Conservation (phyloP, 2,797 vertebrate genomes). For the Oreochromis mossambicus region DNA sequence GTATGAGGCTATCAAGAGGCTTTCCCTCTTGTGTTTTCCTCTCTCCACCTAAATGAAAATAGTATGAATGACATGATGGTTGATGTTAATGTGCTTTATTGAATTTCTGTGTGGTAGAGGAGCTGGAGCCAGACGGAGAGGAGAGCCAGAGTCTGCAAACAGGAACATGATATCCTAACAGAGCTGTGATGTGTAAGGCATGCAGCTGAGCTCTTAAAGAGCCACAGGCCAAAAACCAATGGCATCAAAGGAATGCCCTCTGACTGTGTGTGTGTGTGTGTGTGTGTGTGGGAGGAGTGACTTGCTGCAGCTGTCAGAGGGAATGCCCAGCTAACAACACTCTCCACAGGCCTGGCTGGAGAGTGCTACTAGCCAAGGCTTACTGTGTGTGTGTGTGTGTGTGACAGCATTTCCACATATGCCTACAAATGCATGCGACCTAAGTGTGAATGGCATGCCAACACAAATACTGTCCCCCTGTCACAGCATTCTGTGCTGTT, state of each 20-base stretch:
- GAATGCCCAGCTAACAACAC: slow-evolving; percentile 46
- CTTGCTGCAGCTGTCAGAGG: slow-evolving; percentile 55
- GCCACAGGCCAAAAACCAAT: slow-evolving; percentile 32
- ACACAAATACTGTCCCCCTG: slow-evolving; percentile 36
- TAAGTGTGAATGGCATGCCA: slow-evolving; percentile 43
- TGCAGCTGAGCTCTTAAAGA: slow-evolving; percentile 42
- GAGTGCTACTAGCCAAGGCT: slow-evolving; percentile 40
- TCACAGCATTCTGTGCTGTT: slow-evolving; percentile 1
- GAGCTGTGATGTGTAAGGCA: slow-evolving; percentile 17
- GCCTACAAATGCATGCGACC: slow-evolving; percentile 5
- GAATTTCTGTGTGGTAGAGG: not conserved
- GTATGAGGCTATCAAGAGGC: not conserved
- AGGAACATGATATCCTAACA: slow-evolving; percentile 38
- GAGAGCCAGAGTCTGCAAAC: slow-evolving; percentile 16
- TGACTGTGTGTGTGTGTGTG: slow-evolving; percentile 20
- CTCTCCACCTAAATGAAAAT: not conserved
- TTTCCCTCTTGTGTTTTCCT: not conserved
- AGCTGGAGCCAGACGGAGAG: slow-evolving; percentile 2
- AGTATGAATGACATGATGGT: not conserved
- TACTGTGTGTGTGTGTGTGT: slow-evolving; percentile 4
- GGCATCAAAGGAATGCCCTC: slow-evolving; percentile 59
- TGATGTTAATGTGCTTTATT: not conserved
- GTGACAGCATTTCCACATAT: not conserved
- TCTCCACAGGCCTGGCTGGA: slow-evolving; percentile 28
- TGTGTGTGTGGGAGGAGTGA: slow-evolving; percentile 24